These are phyloP conservation scores for Psammodynastes pulverulentus DNA, from an alignment of 2,113 vertebrate genomes.

Conservation along the genomic window DNA sequence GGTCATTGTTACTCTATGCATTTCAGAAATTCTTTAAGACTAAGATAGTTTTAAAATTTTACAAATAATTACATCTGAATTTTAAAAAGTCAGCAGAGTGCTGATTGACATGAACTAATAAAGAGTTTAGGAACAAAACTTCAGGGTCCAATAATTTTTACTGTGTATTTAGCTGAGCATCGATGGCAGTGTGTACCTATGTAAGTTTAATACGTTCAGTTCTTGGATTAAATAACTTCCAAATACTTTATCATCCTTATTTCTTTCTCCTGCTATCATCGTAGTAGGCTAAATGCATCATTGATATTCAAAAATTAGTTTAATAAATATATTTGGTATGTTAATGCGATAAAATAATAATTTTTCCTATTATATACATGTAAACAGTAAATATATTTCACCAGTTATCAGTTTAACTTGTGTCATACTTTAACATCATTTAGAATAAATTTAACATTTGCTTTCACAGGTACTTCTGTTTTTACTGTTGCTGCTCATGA, in stretches of 20 bases:
- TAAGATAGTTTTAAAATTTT: not conserved
- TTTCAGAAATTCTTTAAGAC: not conserved
- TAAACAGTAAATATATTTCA: not conserved
- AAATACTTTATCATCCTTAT: not conserved
- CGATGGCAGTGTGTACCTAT: not conserved
- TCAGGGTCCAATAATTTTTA: not conserved
- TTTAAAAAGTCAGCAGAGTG: not conserved
- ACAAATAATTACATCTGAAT: not conserved
- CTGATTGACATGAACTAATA: not conserved
- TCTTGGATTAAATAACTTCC: not conserved
- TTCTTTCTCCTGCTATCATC: not conserved
- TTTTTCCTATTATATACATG: not conserved
- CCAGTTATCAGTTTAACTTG: not conserved
- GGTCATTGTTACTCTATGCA: not conserved
- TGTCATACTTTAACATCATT: not conserved
- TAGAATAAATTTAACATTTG: not conserved
- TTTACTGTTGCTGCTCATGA: constrained; percentile 77
- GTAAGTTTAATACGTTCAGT: not conserved
- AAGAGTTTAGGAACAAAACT: not conserved
- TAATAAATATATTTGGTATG: not conserved
- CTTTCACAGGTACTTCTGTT: constrained; percentile 77
- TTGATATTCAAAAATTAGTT: not conserved
- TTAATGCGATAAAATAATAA: not conserved
- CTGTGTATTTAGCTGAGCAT: not conserved
- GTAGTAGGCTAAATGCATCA: not conserved